Evolutionary conservation across 2,888 invertebrate species (phyloP), one percentile per base, ranked within the genome.

Genomic region (Lepidocyrtoides sp.): DNA sequence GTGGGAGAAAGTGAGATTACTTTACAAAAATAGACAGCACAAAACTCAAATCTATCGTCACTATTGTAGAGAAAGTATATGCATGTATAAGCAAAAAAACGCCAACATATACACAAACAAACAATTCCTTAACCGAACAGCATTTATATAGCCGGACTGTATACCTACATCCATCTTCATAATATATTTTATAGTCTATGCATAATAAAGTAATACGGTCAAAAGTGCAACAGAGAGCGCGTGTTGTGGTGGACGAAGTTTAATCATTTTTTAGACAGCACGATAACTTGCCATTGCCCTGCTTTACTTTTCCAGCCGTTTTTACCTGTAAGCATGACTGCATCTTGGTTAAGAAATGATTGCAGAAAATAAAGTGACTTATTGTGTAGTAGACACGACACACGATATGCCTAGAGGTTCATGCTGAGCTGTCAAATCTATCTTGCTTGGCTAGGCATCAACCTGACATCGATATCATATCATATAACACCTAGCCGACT

Each of bases 251-350:
- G 26, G 29, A 54, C n/a, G 8, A 12, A 10, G 57, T 63, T 44
- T 12, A 54, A 32, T 12, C 20, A 32, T 12, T 32, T 79, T 63
- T 66, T 60, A 10, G 26, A 63, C 48, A 48, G 23, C 87, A 87
- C 87, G 87, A 66, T 66, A 75, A 75, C 8, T 79, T 87, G 79
- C 79, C 87, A 87, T 87, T 87, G 87, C 87, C 87, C 87, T 87
- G 66, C 14, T 87, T 79, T 60, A 87, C 63, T 87, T 79, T 79
- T 63, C 10, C 63, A 48, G 44, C 10, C 57, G 26, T n/a, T 1
- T 20, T 77, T 17, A 29, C 77, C 23, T 77, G 51, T 14, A 51
- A 26, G 51, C 14, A 44, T 26, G 36, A 54, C 23, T 20, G 23
- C 14, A 2, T 51, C 14, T 51, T n/a, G n/a, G 51, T 54, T 12